Percentiles rank a stretch among this genome's conserved stretches.
phyloP scores from a whole-genome alignment of 1,140 invertebrate genomes.

The Drosophila asahinai region DNA sequence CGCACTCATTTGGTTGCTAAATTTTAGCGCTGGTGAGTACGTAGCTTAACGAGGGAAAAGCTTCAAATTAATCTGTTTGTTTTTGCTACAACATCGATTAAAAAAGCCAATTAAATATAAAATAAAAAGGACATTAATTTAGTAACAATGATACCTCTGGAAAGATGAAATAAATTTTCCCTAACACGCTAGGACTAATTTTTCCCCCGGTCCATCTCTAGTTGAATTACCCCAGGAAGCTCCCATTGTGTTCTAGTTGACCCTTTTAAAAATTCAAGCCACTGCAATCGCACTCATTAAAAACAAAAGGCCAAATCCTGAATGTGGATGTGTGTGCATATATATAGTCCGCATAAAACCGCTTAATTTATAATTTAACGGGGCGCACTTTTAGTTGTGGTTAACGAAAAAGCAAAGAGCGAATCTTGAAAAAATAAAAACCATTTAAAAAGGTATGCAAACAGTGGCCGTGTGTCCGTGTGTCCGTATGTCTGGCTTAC shows the following conservation, averaged over 20 bases:
- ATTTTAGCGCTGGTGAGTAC: no score
- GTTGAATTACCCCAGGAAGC: conserved; percentile 45
- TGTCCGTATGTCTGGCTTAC: conserved; percentile 57
- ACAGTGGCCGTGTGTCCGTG: conserved; percentile 50
- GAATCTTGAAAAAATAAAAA: conserved; percentile 54
- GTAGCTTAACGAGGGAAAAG: no score
- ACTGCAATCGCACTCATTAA: conserved; percentile 62
- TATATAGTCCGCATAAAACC: conserved; percentile 51
- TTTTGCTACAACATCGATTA: no score
- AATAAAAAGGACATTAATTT: no score
- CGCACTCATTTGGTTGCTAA: no score
- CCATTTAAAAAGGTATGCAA: conserved; percentile 80
- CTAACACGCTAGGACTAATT: not conserved
- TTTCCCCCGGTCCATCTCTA: conserved; percentile 2
- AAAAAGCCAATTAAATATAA: no score
- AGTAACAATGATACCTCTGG: no score
- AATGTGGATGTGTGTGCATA: conserved; percentile 15
- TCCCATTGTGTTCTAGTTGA: conserved; percentile 63
- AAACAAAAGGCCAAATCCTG: conserved; percentile 63
- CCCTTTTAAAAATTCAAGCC: conserved; percentile 65
- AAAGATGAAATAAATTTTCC: not conserved
- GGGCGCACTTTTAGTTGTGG: conserved; percentile 77
- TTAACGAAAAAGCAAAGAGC: conserved; percentile 39
- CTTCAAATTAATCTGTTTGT: no score
- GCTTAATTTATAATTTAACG: conserved; percentile 79